Evolutionary conservation across 2,797 vertebrate species (phyloP), one percentile per base, ranked within the genome.

Genomic region (Chloroceryle inda): DNA sequence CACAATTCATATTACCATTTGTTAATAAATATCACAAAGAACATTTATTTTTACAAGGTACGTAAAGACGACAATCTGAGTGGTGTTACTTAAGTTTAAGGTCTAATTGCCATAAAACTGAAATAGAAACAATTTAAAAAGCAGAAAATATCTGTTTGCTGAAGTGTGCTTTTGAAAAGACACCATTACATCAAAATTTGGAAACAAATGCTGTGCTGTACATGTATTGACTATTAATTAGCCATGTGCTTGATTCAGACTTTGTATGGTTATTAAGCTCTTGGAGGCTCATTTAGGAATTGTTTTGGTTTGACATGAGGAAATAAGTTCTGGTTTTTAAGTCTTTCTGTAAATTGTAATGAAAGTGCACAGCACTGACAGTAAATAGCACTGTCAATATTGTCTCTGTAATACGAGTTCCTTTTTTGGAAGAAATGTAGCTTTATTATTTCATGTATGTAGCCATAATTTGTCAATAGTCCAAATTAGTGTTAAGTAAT

Each of bases 291-390:
- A 17, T 68, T 76, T 45, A 97, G 97, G 94, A 98, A 56, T 96
- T 96, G 97, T 85, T 98, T 98, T 98, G 97, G 97, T 98, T 97
- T 97, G 97, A 96, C 96, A 77, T 47, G 66, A 98, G 21, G n/a
- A 87, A 83, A 38, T 67, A 29, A 64, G 8, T 23, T 42, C 29
- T 76, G 24, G 1, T 52, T 66, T 61, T 69, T 8, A 15, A 73
- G 16, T 71, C 33, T 49, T 55, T 63, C 44, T 98, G 95, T 91
- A 98, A 98, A 69, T 64, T 11, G 23, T 49, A 12, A 23, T 95
- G 92, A 61, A 96, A 98, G 96, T 92, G 92, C 93, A 97, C 91
- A 98, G 96, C 69, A 95, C 18, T 61, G 40, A n/a, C 67, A 81
- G 44, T 22, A 63, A 78, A 63, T 31, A 69, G 22, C 58, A 40